Evolutionary conservation across 1,140 invertebrate genomes (phyloP).

Genomic region (Drosophila lacteicornis): DNA sequence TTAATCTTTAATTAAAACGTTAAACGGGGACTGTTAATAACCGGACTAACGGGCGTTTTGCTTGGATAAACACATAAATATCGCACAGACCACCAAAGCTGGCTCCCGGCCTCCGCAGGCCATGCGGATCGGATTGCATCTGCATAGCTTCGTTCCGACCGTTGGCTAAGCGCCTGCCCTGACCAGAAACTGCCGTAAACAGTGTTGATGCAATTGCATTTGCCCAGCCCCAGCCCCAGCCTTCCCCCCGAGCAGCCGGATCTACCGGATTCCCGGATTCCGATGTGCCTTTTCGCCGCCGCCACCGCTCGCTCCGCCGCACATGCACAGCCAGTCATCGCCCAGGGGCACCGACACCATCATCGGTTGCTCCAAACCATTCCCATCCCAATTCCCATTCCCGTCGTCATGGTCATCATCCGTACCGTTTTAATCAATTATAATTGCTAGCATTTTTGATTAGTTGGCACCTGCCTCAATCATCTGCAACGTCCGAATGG

Average conservation of each 20-base stretch:
- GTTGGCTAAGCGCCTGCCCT: conserved; percentile 14
- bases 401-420: conserved; percentile 34
- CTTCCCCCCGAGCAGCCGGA: no score
- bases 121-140: not conserved
- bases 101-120: not conserved
- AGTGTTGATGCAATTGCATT: conserved; percentile 37
- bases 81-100: not conserved
- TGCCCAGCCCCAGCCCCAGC: no score
- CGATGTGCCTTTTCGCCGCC: conserved; percentile 15
- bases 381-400: not conserved
- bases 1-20: conserved; percentile 14
- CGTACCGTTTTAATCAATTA: conserved; percentile 77
- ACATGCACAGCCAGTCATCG: not conserved
- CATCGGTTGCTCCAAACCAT: not conserved
- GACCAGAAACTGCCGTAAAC: conserved; percentile 27
- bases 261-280: conserved; percentile 1
- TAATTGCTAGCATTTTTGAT: conserved; percentile 80
- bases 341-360: conserved; percentile 11
- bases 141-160: not conserved
- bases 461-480: conserved; percentile 73
- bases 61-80: conserved; percentile 30
- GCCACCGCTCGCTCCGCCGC: not conserved
- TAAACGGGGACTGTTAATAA: conserved; percentile 9
- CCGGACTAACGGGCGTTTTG: not conserved
- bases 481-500: conserved; percentile 48